These are phyloP conservation scores for Dysmachus trigonus DNA, from an alignment of 2,888 invertebrate genomes.

Conservation along the genomic window DNA sequence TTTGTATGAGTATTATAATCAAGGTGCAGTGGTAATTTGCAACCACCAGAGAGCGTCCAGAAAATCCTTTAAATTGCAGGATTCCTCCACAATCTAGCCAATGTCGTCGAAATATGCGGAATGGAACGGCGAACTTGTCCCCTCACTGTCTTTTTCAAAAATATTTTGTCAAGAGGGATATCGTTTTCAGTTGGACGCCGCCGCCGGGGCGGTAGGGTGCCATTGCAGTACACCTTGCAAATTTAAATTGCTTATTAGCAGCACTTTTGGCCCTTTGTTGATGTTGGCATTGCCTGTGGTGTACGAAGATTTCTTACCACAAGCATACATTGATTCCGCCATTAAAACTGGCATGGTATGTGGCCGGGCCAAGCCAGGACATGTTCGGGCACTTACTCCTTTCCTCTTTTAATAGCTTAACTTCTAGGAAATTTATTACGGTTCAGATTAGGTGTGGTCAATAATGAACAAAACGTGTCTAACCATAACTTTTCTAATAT, in stretches of 20 bases:
- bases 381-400: not conserved
- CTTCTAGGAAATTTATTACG: not conserved
- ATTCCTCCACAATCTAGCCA: not conserved
- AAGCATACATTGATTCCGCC: not conserved
- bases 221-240: not conserved
- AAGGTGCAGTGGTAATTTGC: conserved; percentile 36
- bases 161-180: not conserved
- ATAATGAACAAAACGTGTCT: conserved; percentile 1
- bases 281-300: not conserved
- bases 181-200: not conserved
- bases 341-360: not conserved
- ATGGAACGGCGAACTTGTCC: not conserved
- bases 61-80: not conserved
- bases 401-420: not conserved
- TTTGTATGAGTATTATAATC: conserved; percentile 42
- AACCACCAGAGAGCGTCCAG: not conserved
- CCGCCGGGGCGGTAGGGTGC: not conserved
- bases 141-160: not conserved
- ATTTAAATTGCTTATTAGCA: conserved; percentile 38
- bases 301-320: not conserved
- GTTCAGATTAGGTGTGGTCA: not conserved
- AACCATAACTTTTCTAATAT: not conserved
- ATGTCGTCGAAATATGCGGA: not conserved
- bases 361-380: not conserved
- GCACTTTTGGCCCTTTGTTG: conserved; percentile 10